Evolutionary conservation across 2,113 vertebrate species (phyloP).

Genomic region (Oreochromis tanganicae): DNA sequence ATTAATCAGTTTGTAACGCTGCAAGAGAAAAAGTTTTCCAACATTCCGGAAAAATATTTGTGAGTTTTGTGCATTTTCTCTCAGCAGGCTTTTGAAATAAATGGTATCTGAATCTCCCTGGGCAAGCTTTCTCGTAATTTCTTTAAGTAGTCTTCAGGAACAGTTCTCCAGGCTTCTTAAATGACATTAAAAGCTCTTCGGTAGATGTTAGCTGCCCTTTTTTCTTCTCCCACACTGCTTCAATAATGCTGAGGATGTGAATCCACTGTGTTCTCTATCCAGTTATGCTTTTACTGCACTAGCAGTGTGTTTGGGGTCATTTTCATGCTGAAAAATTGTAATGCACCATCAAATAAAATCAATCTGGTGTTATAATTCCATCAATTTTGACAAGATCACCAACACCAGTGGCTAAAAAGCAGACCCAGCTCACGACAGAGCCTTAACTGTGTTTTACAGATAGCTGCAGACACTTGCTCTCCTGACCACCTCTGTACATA

Average conservation of each 20-base stretch:
- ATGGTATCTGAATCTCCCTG: neutral
- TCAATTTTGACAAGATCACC: neutral
- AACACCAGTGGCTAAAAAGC: neutral
- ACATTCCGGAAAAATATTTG: neutral
- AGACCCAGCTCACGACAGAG: neutral
- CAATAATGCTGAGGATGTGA: neutral
- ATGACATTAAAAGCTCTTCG: neutral
- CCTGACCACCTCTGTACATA: neutral
- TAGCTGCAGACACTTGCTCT: neutral
- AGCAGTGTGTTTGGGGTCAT: neutral
- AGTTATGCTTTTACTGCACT: neutral
- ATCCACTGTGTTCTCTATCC: neutral
- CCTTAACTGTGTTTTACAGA: neutral
- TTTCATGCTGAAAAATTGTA: rapidly evolving
- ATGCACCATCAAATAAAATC: too few species aligned
- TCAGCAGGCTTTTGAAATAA: neutral
- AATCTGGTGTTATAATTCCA: rapidly evolving
- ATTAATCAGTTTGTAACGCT: neutral
- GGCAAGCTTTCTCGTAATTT: neutral
- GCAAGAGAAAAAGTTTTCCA: neutral
- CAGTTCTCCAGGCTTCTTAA: neutral
- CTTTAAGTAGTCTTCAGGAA: neutral
- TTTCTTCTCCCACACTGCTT: neutral
- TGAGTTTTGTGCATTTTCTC: neutral
- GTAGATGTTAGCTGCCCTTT: neutral